phyloP scores from a whole-genome alignment of 2,888 invertebrate genomes.

The Pegoplata infirma region DNA sequence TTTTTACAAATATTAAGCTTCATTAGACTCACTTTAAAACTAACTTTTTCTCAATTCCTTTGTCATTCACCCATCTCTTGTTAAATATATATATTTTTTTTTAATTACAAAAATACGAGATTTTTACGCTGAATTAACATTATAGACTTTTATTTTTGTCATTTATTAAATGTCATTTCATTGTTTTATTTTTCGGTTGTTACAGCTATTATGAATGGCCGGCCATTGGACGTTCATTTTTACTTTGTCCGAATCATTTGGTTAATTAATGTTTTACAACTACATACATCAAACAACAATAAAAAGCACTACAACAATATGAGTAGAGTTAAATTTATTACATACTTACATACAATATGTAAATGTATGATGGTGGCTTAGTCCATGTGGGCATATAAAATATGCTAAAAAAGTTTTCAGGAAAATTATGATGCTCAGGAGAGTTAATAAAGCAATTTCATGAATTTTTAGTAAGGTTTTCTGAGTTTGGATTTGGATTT shows the following conservation, averaged over 20 bases:
- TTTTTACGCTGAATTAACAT: constrained; percentile 29
- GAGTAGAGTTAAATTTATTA: neutral
- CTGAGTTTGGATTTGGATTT: too few relatives aligned
- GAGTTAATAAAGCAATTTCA: too few relatives aligned
- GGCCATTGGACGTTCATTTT: neutral
- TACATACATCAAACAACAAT: neutral
- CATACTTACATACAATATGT: neutral
- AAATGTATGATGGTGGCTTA: too few relatives aligned
- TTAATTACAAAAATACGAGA: neutral
- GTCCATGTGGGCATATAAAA: neutral
- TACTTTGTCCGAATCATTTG: constrained; percentile 7
- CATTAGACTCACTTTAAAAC: too few relatives aligned
- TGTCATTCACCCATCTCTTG: too few relatives aligned
- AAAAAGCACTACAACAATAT: neutral
- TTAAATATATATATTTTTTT: too few relatives aligned
- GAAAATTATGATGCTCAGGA: too few relatives aligned
- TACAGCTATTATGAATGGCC: neutral
- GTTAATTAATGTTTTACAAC: constrained; percentile 24
- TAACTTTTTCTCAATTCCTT: too few relatives aligned
- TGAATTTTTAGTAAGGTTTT: too few relatives aligned
- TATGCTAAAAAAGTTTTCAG: too few relatives aligned
- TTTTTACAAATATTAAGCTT: too few relatives aligned
- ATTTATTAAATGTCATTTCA: constrained; percentile 15
- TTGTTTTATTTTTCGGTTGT: neutral
- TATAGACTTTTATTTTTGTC: constrained; percentile 13